Conservation (phyloP, 2,888 invertebrate species). For the Chrysotoxum bicinctum region DNA sequence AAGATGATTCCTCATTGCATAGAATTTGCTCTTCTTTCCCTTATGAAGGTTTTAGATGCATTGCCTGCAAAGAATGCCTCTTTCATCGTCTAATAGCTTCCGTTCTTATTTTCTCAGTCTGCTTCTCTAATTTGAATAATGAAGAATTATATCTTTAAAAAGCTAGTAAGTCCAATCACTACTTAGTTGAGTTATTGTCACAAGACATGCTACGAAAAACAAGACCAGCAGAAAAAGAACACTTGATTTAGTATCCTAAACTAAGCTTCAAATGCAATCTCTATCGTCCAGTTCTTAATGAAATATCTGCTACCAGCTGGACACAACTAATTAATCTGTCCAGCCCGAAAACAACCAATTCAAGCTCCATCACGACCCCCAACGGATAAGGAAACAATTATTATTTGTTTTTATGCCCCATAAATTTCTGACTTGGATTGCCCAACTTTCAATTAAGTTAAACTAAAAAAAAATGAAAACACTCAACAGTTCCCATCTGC, state of each 20-base stretch:
- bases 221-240: not conserved
- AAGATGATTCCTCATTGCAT: too few species aligned
- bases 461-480: not conserved
- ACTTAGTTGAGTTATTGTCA: not conserved
- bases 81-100: not conserved
- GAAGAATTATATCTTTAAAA: not conserved
- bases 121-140: not conserved
- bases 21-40: too few species aligned
- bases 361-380: conserved; percentile 1
- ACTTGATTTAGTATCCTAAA: not conserved
- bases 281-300: not conserved
- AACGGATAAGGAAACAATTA: conserved; percentile 17
- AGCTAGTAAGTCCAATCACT: not conserved
- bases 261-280: not conserved
- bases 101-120: not conserved
- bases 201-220: not conserved
- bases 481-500: conserved; percentile 24
- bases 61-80: not conserved
- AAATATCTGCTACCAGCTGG: not conserved
- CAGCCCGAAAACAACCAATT: not conserved
- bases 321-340: not conserved
- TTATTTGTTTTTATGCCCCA: conserved; percentile 22
- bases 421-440: conserved; percentile 41
- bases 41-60: too few species aligned
- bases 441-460: conserved; percentile 60